Evolutionary conservation across 1,140 invertebrate genomes (phyloP).

Genomic region (Drosophila mayri): DNA sequence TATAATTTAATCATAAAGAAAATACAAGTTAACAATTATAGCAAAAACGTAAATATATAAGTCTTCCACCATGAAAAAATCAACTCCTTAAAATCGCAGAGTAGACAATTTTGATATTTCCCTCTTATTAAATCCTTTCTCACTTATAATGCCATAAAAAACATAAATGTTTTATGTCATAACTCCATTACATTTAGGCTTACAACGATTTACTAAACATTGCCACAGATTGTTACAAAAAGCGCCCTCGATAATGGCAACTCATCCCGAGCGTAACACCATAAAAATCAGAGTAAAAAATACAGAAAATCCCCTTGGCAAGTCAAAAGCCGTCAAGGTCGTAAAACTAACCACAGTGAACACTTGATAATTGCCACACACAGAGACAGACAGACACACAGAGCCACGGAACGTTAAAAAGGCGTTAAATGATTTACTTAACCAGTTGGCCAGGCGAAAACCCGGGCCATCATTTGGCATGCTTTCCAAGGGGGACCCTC

Average conservation of each 20-base stretch:
- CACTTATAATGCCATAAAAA: background rate
- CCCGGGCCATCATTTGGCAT: conserved; percentile 56
- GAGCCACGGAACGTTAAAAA: conserved; percentile 47
- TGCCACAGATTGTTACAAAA: conserved; percentile 8
- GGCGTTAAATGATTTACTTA: conserved; percentile 81
- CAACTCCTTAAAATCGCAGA: no score
- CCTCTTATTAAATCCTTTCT: background rate
- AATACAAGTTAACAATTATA: no score
- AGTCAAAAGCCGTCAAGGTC: conserved; percentile 33
- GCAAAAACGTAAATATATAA: no score
- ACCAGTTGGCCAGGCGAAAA: conserved; percentile 44
- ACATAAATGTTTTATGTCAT: background rate
- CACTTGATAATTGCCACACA: conserved; percentile 58
- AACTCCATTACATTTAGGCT: conserved; percentile 2
- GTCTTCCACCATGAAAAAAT: no score
- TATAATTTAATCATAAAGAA: no score
- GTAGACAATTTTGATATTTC: no score
- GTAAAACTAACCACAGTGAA: conserved; percentile 42
- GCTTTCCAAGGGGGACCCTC: conserved; percentile 50
- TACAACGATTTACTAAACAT: conserved; percentile 20
- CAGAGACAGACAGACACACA: conserved; percentile 1
- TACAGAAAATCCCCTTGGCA: conserved; percentile 28
- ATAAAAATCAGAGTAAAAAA: conserved; percentile 28
- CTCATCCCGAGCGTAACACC: conserved; percentile 1
- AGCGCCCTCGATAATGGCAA: conserved; percentile 6